A percentile compares a stretch with the other conserved stretches of the same genome.
phyloP scores from a whole-genome alignment of 2,888 invertebrate species.

The Ditylenchus weischeri region DNA sequence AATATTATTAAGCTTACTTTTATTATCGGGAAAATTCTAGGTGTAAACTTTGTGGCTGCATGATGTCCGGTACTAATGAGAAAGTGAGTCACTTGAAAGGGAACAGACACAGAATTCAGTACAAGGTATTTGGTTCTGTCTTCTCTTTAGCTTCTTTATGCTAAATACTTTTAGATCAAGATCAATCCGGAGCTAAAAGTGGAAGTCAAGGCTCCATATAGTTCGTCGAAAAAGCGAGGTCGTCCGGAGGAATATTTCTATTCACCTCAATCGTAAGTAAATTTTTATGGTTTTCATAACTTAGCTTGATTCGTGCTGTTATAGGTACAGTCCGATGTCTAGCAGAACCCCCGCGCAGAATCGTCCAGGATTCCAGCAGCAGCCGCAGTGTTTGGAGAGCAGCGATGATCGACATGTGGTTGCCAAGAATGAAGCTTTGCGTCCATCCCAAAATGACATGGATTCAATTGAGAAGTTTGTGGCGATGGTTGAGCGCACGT shows the following conservation, averaged over 20 bases:
- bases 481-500: conserved; percentile 84
- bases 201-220: conserved; percentile 37
- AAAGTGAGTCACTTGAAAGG: conserved; percentile 98
- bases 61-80: conserved; percentile 98
- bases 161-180: conserved; percentile 60
- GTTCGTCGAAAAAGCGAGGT: conserved; percentile 16
- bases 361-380: conserved; percentile 21
- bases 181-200: conserved; percentile 81
- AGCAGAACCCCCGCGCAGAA: too few relatives aligned
- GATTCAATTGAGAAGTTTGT: conserved; percentile 80
- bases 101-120: conserved; percentile 87
- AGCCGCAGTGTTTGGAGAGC: conserved; percentile 58
- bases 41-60: conserved; percentile 74
- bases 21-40: conserved; percentile 27
- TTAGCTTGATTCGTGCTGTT: too few relatives aligned
- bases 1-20: too few relatives aligned
- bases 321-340: too few relatives aligned
- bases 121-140: conserved; percentile 67
- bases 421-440: conserved; percentile 74
- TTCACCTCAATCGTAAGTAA: too few relatives aligned
- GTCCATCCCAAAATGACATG: conserved; percentile 81
- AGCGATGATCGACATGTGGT: conserved; percentile 91
- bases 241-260: too few relatives aligned
- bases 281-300: too few relatives aligned
- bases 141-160: neutral